These are phyloP conservation scores for Phenganax marumi DNA, from an alignment of 92 coral and sea anemone genomes.

Conservation along the genomic window DNA sequence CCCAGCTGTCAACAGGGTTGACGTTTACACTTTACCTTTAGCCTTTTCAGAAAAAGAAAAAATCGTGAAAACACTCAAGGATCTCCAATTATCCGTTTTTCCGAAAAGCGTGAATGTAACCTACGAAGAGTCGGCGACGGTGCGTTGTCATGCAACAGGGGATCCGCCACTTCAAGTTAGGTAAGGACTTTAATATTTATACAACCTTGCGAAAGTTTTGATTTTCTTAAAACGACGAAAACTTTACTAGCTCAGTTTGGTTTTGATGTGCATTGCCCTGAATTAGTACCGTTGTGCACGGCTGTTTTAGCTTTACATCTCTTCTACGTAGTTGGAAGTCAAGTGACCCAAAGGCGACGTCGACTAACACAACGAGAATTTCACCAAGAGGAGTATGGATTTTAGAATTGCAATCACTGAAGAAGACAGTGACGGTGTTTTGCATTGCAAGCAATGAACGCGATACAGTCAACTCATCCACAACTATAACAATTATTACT, in stretches of 20 bases:
- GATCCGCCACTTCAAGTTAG: constrained; percentile 16
- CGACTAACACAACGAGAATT: neutral
- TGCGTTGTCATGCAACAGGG: constrained; percentile 22
- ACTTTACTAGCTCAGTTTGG: neutral
- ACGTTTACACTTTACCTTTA: neutral
- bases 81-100: neutral
- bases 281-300: neutral
- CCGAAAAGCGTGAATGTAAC: neutral
- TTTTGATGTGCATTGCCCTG: neutral
- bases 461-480: constrained; percentile 9
- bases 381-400: constrained; percentile 16
- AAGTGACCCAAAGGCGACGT: neutral
- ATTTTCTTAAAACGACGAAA: too few species aligned
- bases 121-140: neutral
- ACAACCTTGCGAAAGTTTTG: too few species aligned
- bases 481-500: neutral
- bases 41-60: constrained; percentile 2
- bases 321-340: constrained; percentile 19
- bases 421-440: neutral
- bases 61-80: neutral
- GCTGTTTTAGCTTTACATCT: neutral
- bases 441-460: constrained; percentile 25
- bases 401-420: neutral
- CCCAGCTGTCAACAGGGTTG: too few species aligned
- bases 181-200: neutral